Conservation (phyloP, 2,797 vertebrate species). For the Acanthis flammea region DNA sequence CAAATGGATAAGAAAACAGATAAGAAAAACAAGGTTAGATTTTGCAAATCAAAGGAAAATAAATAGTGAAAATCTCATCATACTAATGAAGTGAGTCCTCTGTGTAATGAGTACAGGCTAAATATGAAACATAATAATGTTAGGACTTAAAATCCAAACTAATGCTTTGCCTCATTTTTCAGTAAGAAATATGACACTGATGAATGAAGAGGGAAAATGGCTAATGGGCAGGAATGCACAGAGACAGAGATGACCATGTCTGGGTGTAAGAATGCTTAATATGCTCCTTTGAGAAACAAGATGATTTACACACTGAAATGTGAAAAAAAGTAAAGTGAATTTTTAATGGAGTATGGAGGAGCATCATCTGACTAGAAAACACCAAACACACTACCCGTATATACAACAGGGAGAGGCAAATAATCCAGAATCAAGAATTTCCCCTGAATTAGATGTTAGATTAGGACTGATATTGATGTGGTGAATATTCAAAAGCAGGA, state of each 20-base stretch:
- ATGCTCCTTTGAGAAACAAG: not conserved
- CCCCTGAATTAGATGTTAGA: not conserved
- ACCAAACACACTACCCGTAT: not conserved
- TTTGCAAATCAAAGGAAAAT: not conserved
- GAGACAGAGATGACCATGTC: not conserved
- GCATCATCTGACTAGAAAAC: not conserved
- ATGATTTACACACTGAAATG: not conserved
- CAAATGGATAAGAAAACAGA: not conserved
- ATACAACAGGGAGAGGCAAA: not conserved
- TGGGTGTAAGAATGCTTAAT: not conserved
- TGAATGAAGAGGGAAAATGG: not conserved
- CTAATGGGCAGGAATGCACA: not conserved
- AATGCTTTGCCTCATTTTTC: not conserved
- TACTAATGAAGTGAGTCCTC: not conserved
- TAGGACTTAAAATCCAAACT: not conserved
- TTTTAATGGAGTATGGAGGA: not conserved
- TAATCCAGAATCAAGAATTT: not conserved
- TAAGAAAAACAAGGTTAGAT: not conserved
- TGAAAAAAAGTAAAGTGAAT: not conserved
- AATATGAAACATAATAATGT: not conserved
- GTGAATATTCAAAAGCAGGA: not conserved
- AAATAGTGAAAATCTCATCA: not conserved
- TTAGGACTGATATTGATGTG: not conserved
- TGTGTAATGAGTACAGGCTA: not conserved
- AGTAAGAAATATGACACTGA: not conserved